Conservation (phyloP, 2,888 invertebrate genomes). For the Tethea ocularis region DNA sequence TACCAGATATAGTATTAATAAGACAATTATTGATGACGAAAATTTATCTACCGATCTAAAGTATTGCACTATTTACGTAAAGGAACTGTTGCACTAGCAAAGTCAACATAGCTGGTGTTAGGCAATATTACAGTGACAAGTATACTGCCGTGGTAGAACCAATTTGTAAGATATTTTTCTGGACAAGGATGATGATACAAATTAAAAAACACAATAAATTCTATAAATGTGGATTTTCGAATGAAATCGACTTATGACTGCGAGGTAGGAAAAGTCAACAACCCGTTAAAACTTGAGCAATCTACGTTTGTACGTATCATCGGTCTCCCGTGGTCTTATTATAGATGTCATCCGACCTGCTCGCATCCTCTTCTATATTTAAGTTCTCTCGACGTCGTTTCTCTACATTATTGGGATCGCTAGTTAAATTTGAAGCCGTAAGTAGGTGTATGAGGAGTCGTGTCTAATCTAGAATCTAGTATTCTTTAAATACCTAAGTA, state of each 20-base stretch:
- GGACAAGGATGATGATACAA: background rate
- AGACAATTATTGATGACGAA: too few species aligned
- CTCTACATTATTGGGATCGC: conserved; percentile 56
- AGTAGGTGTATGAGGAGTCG: conserved; percentile 15
- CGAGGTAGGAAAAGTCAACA: conserved; percentile 64
- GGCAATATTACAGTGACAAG: background rate
- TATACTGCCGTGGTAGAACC: background rate
- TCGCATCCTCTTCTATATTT: conserved; percentile 81
- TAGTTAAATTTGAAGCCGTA: conserved; percentile 48
- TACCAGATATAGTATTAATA: too few species aligned
- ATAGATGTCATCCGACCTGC: conserved; percentile 83
- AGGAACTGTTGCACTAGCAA: too few species aligned
- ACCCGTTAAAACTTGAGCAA: conserved; percentile 77
- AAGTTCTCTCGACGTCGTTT: conserved; percentile 65
- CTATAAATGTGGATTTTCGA: background rate
- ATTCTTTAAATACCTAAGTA: background rate
- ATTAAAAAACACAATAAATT: background rate
- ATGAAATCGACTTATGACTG: conserved; percentile 10
- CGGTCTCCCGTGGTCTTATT: conserved; percentile 80
- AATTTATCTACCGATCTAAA: too few species aligned
- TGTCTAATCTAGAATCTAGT: background rate
- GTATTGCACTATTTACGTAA: too few species aligned
- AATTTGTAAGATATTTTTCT: too few species aligned
- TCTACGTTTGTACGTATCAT: conserved; percentile 69
- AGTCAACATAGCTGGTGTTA: too few species aligned